Percentiles rank a stretch among this genome's conserved stretches.
phyloP scores from a whole-genome alignment of 30 jellyfish, hydroid and myxozoan genomes.

The Clytia hemisphaerica region DNA sequence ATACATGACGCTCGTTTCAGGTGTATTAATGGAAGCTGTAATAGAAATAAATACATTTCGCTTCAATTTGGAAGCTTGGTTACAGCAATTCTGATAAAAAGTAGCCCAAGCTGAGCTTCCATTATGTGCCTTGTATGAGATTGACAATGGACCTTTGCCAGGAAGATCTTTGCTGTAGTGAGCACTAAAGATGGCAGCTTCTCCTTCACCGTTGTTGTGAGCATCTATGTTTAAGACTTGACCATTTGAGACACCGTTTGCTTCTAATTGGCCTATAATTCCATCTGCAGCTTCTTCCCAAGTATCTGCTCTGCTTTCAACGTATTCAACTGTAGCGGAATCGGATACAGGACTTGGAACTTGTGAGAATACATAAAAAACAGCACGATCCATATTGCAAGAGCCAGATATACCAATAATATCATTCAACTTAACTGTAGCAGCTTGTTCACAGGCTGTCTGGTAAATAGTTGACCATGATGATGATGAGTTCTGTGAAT shows the following conservation, averaged over 20 bases:
- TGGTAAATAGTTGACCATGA: conserved; percentile 13
- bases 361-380: conserved; percentile 9
- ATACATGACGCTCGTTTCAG: too few species aligned
- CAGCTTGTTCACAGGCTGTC: conserved; percentile 1
- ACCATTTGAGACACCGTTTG: conserved; percentile 19
- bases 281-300: conserved; percentile 28
- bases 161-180: conserved; percentile 14
- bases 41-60: conserved; percentile 14
- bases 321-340: neutral
- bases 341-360: conserved; percentile 17
- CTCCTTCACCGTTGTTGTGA: conserved; percentile 24
- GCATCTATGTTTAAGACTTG: conserved; percentile 27
- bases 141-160: conserved; percentile 8
- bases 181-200: conserved; percentile 26
- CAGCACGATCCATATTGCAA: conserved; percentile 22
- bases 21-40: conserved; percentile 20
- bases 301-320: conserved; percentile 9
- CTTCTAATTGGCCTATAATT: neutral
- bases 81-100: neutral
- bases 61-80: conserved; percentile 4
- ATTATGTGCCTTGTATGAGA: conserved; percentile 9
- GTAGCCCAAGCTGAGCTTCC: conserved; percentile 16
- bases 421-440: neutral
- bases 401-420: conserved; percentile 18
- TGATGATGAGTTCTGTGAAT: conserved; percentile 8